Evolutionary conservation across 2,888 invertebrate genomes (phyloP).

Genomic region (Girardia tigrina): DNA sequence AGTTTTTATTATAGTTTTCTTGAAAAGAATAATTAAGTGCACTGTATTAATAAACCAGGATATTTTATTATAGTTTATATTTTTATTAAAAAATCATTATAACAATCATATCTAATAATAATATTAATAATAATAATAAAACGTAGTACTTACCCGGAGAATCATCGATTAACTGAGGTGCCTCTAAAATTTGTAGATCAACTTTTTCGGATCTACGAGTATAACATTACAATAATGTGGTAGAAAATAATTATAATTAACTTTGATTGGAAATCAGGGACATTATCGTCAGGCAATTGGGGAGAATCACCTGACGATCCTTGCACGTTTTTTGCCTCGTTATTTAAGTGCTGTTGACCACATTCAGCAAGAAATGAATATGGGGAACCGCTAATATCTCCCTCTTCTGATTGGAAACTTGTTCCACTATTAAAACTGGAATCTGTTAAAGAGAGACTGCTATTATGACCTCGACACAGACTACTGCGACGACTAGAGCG

Average conservation of each 20-base stretch:
- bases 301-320: slow-evolving; percentile 18
- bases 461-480: slow-evolving; percentile 2
- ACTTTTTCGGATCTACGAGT: not conserved
- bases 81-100: no score
- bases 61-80: not conserved
- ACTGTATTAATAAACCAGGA: no score
- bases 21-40: no score
- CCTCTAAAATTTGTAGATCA: not conserved
- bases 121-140: not conserved
- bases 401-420: not conserved
- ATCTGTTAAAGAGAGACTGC: not conserved
- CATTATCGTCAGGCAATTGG: slow-evolving; percentile 20
- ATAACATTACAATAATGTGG: not conserved
- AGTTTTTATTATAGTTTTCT: no score
- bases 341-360: not conserved
- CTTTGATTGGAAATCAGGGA: slow-evolving; percentile 8
- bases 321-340: slow-evolving; percentile 21
- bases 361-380: not conserved
- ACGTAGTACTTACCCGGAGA: not conserved
- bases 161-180: not conserved
- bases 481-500: slow-evolving; percentile 25
- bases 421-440: slow-evolving; percentile 12
- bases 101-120: not conserved
- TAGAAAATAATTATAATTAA: not conserved
- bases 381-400: slow-evolving; percentile 1